Evolutionary conservation across 2,113 vertebrate species (phyloP).

Genomic region (Mixornis gularis): DNA sequence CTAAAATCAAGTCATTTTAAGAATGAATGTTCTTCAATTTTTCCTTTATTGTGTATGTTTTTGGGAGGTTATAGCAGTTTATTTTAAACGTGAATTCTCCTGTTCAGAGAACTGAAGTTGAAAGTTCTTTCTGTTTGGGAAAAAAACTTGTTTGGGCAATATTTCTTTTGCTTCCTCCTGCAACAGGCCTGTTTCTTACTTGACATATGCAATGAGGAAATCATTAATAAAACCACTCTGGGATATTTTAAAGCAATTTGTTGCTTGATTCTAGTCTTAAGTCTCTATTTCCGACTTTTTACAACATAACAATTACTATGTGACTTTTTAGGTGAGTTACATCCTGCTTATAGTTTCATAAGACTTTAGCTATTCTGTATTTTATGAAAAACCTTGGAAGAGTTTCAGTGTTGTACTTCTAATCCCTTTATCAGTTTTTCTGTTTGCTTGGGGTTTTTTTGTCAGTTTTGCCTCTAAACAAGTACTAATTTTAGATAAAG

Average conservation of each 20-base stretch:
- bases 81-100: neutral
- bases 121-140: neutral
- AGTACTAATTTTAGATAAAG: neutral
- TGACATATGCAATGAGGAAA: neutral
- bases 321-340: neutral
- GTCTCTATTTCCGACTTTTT: neutral
- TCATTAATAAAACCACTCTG: neutral
- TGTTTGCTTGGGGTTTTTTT: neutral
- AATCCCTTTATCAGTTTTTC: neutral
- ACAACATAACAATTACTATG: neutral
- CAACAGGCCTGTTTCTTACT: neutral
- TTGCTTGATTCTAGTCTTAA: neutral
- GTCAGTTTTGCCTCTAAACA: neutral
- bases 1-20: neutral
- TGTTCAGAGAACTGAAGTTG: neutral
- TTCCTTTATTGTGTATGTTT: neutral
- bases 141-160: neutral
- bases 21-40: neutral
- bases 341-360: neutral
- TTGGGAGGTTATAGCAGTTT: neutral
- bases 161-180: neutral
- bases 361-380: neutral
- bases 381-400: neutral
- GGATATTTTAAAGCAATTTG: neutral
- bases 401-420: neutral